Percentiles rank a stretch among this genome's conserved stretches.
phyloP scores from a whole-genome alignment of 2,113 vertebrate species.

The Poicephalus meyeri region DNA sequence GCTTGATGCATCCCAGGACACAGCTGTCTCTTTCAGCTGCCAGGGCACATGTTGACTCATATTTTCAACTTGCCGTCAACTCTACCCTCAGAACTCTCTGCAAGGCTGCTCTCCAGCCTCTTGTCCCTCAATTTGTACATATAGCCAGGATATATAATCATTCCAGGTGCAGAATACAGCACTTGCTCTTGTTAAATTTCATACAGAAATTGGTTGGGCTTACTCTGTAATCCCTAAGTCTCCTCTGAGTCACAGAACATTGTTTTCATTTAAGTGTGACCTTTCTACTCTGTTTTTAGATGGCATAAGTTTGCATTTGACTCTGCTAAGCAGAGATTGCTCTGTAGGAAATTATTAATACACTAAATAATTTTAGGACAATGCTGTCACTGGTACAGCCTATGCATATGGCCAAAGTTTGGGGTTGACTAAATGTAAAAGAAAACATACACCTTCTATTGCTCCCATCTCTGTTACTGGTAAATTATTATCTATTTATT shows the following conservation, averaged over 20 bases:
- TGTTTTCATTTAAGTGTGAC: neutral
- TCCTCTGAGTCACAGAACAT: neutral
- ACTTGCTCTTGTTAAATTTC: neutral
- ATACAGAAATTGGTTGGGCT: neutral
- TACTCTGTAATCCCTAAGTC: neutral
- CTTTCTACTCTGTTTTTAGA: neutral
- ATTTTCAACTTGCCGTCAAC: neutral
- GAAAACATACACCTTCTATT: neutral
- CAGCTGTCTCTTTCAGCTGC: neutral
- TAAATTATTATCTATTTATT: neutral
- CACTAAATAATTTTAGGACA: neutral
- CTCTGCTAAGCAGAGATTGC: neutral
- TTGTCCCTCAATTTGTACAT: neutral
- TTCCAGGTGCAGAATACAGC: neutral
- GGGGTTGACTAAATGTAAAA: neutral
- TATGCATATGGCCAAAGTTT: neutral
- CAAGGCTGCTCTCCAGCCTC: neutral
- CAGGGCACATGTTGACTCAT: neutral
- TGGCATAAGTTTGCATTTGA: neutral
- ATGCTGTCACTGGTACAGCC: neutral
- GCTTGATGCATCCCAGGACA: neutral
- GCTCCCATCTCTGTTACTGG: neutral
- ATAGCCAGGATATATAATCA: neutral
- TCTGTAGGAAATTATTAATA: neutral
- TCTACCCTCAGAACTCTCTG: neutral